These are phyloP conservation scores for Machimus rusticus DNA, from an alignment of 2,888 invertebrate species.

Conservation along the genomic window DNA sequence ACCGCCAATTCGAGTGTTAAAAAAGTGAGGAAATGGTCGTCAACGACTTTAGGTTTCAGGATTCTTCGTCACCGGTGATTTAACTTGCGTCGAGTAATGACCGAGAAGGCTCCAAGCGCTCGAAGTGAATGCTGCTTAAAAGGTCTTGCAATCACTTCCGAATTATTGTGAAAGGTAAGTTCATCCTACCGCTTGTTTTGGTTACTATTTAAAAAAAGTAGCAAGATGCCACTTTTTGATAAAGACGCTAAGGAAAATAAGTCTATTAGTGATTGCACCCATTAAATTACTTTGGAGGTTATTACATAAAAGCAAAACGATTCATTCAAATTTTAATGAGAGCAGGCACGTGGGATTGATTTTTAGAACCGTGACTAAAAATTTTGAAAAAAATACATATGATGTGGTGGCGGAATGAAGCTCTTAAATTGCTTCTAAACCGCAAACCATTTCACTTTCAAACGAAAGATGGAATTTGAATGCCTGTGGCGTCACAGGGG, in stretches of 20 bases:
- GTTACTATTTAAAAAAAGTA: not conserved
- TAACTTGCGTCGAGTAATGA: conserved; percentile 24
- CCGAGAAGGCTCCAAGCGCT: not conserved
- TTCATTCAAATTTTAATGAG: not conserved
- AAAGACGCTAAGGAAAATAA: not conserved
- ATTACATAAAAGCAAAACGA: not conserved
- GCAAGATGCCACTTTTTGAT: not conserved
- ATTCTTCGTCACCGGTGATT: conserved; percentile 10
- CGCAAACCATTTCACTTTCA: not conserved
- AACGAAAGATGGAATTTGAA: not conserved
- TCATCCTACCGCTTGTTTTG: not conserved
- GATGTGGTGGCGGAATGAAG: not conserved
- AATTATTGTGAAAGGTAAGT: conserved; percentile 10
- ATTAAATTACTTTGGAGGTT: not conserved
- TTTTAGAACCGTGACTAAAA: not conserved
- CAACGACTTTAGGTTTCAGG: not conserved
- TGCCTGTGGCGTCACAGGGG: not conserved
- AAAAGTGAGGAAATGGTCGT: conserved; percentile 13
- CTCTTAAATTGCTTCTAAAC: not conserved
- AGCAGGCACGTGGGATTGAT: not conserved
- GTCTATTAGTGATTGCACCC: not conserved
- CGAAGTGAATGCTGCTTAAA: not conserved
- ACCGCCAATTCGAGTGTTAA: not conserved
- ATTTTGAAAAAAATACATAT: not conserved
- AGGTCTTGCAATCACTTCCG: conserved; percentile 12